A percentile compares a stretch with the other conserved stretches of the same genome.
Evolutionary conservation across 37 sponge, comb jelly and placozoan genomes (phyloP).

Genomic region (Bolinopsis microptera): DNA sequence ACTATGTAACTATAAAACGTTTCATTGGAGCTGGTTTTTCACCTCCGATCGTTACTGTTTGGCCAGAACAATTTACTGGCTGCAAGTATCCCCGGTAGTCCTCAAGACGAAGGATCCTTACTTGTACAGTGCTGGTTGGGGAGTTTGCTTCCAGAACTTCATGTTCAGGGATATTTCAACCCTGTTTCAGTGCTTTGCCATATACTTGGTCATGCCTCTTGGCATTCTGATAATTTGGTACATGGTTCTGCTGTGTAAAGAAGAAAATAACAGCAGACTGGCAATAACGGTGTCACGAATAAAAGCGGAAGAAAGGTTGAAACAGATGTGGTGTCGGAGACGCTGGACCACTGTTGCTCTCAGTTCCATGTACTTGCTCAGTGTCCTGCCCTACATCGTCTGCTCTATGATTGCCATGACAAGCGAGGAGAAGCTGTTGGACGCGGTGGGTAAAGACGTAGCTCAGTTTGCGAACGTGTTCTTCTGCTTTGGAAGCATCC

Average conservation of each 20-base stretch:
- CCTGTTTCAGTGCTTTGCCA: slow-evolving; percentile 27
- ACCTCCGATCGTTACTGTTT: too few species aligned
- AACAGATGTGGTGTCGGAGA: slow-evolving; percentile 24
- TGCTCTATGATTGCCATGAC: not conserved
- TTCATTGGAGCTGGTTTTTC: too few species aligned
- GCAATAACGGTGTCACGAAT: slow-evolving; percentile 52
- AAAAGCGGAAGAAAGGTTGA: not conserved
- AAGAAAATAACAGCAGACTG: slow-evolving; percentile 32
- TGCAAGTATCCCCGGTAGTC: slow-evolving; percentile 31
- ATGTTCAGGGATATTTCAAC: slow-evolving; percentile 23
- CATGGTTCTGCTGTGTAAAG: slow-evolving; percentile 44
- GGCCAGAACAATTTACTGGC: too few species aligned
- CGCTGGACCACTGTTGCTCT: slow-evolving; percentile 30
- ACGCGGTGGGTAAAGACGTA: not conserved
- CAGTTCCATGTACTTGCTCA: slow-evolving; percentile 5
- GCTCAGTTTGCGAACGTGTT: slow-evolving; percentile 24
- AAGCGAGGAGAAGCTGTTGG: not conserved
- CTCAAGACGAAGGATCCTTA: slow-evolving; percentile 47
- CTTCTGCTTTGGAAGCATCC: slow-evolving; percentile 33
- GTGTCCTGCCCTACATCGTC: not conserved
- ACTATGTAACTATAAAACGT: too few species aligned
- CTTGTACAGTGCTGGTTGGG: slow-evolving; percentile 39
- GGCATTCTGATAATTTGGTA: slow-evolving; percentile 36
- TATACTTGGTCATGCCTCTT: slow-evolving; percentile 3
- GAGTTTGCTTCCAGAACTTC: slow-evolving; percentile 43